Evolutionary conservation across 2,113 vertebrate genomes (phyloP), one percentile per base, ranked within the genome.

Genomic region (Cinclus mexicanus): DNA sequence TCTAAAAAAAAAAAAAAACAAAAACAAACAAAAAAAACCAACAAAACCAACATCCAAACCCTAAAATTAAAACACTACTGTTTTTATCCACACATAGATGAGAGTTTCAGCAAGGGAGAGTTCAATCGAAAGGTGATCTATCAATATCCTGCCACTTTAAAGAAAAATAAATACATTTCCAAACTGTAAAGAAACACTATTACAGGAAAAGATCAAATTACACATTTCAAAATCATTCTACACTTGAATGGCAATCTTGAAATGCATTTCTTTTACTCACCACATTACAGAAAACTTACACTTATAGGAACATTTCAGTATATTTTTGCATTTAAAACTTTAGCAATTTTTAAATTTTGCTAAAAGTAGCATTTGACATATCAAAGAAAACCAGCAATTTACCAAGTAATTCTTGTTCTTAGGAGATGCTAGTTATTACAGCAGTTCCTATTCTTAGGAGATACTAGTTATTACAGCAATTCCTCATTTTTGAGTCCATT

Each of bases 401-500:
- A 86, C 71, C 94, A 80, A 80, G 63, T 26, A 90, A 70, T 67
- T 50, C 47, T 77, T 86, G 41, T n/a, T 90, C 90, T 83, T 72
- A 74, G 67, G 65, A 56, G 67, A 56, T n/a, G 78, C 16, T 42
- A 87, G 57, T 76, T 88, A 77, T 24, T 57, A 35, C 1, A 83
- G 84, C 33, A 63, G 50, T n/a, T 95, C 47, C 52, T 70, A 9
- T 44, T 90, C 87, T 87, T 63, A 72, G 74, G 60, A 64, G 57
- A 64, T 42, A 85, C 16, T 46, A 83, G 55, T 81, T 91, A 80
- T 24, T 59, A 42, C 4, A 88, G 71, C 44, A 68, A 52, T 53
- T 91, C 52, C 69, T 42, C 59, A 75, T 83, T 86, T 71, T 72
- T 86, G 85, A 31, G 47, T 83, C 79, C 94, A 91, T 80, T 94